Percentiles rank a stretch among this genome's conserved stretches.
Conservation (phyloP, 2,113 vertebrate genomes). For the Odontesthes bonariensis region DNA sequence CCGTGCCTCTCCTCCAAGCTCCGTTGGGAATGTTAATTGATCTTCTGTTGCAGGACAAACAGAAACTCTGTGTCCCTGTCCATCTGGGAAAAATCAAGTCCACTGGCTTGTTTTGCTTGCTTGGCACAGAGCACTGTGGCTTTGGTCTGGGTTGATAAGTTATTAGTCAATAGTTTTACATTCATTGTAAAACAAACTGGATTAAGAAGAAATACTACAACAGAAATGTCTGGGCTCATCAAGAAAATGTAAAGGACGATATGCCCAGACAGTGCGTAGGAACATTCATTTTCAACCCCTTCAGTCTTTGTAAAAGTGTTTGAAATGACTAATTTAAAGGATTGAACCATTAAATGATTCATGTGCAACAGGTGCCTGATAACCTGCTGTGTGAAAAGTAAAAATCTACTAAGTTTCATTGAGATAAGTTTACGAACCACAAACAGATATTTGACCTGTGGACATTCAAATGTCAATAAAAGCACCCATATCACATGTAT, state of each 20-base stretch:
- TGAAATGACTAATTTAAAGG: neutral
- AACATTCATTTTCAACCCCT: neutral
- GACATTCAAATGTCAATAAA: neutral
- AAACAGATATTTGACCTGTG: neutral
- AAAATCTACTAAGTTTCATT: neutral
- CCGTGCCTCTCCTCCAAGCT: slow-evolving; percentile 56
- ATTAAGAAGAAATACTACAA: neutral
- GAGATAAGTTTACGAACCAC: neutral
- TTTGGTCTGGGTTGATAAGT: slow-evolving; percentile 27
- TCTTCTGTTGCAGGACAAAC: slow-evolving; percentile 74
- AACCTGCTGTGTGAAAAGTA: neutral
- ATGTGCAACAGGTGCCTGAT: neutral
- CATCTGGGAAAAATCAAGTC: slow-evolving; percentile 73
- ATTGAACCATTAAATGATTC: neutral
- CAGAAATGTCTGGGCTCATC: neutral
- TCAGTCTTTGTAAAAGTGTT: neutral
- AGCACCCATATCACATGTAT: neutral
- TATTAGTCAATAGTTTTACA: slow-evolving; percentile 17
- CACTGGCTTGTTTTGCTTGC: slow-evolving; percentile 29
- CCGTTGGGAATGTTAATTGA: slow-evolving; percentile 75
- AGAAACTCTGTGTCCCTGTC: slow-evolving; percentile 69
- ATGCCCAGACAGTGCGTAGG: neutral
- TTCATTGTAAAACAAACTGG: no score
- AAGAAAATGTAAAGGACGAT: neutral
- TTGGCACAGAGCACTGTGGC: slow-evolving; percentile 27